Evolutionary conservation across 2,797 vertebrate species (phyloP).

Genomic region (Petrocephalus schoutedeni): DNA sequence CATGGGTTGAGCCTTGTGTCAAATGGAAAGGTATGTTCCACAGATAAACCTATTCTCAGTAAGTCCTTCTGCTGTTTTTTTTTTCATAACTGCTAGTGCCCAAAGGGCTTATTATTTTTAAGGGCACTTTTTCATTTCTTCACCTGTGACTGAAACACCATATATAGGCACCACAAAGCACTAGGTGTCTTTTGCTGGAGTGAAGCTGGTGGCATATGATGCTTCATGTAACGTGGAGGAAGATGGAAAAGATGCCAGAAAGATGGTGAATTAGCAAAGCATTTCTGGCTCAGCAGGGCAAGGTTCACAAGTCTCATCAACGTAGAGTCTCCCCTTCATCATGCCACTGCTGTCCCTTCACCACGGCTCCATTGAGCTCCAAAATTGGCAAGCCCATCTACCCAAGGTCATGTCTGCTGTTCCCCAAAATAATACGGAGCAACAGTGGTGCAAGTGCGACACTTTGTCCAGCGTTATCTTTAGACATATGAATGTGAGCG

Average conservation of each 20-base stretch:
- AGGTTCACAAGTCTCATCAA: neutral
- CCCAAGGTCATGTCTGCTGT: conserved; percentile 79
- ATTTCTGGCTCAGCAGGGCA: neutral
- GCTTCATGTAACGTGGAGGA: neutral
- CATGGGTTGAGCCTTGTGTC: neutral
- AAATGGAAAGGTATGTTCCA: conserved; percentile 18
- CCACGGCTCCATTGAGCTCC: conserved; percentile 68
- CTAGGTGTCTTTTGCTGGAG: neutral
- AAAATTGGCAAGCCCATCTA: conserved; percentile 79
- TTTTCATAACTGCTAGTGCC: neutral
- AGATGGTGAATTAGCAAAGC: neutral
- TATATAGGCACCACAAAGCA: neutral
- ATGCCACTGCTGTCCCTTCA: conserved; percentile 29
- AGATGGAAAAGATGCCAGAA: neutral
- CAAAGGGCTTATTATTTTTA: neutral
- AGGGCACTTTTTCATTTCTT: neutral
- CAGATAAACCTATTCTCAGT: conserved; percentile 9
- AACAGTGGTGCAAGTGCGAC: conserved; percentile 67
- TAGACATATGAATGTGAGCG: conserved; percentile 76
- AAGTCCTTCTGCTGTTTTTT: neutral
- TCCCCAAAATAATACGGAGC: conserved; percentile 85
- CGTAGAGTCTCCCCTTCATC: conserved; percentile 25
- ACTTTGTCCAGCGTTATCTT: conserved; percentile 86
- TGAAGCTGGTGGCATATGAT: neutral
- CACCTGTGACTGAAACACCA: neutral